phyloP scores from a whole-genome alignment of 37 sponge, comb jelly and placozoan genomes.

The Beroe ovata region DNA sequence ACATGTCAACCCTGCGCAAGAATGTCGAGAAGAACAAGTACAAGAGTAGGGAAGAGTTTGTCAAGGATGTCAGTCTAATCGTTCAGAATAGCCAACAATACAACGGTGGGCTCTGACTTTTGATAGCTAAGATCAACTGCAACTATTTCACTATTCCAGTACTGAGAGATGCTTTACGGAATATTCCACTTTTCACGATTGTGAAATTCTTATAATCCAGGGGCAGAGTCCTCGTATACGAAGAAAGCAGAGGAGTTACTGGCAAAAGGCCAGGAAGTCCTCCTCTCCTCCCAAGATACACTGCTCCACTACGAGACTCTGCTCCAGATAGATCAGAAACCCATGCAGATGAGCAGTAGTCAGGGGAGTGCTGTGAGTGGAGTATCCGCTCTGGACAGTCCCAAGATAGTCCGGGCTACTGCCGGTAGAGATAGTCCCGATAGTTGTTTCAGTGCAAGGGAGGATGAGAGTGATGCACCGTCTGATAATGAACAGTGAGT shows the following conservation, averaged over 20 bases:
- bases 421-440: not conserved
- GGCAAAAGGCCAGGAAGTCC: not conserved
- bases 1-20: constrained; percentile 15
- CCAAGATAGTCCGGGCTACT: not conserved
- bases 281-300: not conserved
- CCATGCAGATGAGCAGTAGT: not conserved
- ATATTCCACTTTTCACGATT: too few species aligned
- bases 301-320: constrained; percentile 15
- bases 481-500: not conserved
- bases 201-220: constrained; percentile 8
- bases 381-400: not conserved
- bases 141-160: too few species aligned
- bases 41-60: constrained; percentile 20
- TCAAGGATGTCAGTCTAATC: constrained; percentile 48
- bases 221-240: constrained; percentile 44
- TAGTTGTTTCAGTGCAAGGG: not conserved
- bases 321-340: not conserved
- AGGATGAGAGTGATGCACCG: not conserved
- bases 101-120: constrained; percentile 29
- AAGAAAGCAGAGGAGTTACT: constrained; percentile 57
- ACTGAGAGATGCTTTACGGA: too few species aligned
- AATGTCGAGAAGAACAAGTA: constrained; percentile 66
- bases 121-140: too few species aligned
- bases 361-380: not conserved
- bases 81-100: constrained; percentile 60